A percentile compares a stretch with the other conserved stretches of the same genome.
phyloP scores from a whole-genome alignment of 2,888 invertebrate genomes.

The Spodoptera picta region DNA sequence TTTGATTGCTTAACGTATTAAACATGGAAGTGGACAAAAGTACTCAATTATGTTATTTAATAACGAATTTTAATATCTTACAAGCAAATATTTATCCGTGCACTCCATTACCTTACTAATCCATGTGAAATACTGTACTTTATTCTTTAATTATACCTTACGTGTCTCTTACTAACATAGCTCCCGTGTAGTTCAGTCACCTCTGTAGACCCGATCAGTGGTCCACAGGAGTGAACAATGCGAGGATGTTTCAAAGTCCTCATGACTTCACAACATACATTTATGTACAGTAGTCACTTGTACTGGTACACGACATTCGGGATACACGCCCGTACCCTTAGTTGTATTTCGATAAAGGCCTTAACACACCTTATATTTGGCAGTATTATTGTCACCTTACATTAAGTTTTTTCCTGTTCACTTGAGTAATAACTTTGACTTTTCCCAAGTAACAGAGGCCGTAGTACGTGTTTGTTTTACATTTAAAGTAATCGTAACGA shows the following conservation, averaged over 20 bases:
- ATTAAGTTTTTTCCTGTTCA: too few species aligned
- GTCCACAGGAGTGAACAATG: constrained; percentile 9
- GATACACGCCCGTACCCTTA: constrained; percentile 22
- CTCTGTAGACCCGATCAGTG: constrained; percentile 11
- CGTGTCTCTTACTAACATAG: constrained; percentile 3
- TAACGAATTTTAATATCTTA: background rate
- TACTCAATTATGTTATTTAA: too few species aligned
- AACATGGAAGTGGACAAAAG: too few species aligned
- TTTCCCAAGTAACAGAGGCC: too few species aligned
- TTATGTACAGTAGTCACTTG: constrained; percentile 35
- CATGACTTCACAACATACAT: constrained; percentile 6
- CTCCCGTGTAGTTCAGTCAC: background rate
- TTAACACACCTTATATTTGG: background rate
- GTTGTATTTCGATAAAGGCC: background rate
- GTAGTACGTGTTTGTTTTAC: too few species aligned
- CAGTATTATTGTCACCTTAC: too few species aligned
- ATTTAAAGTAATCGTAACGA: too few species aligned
- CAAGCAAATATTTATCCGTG: background rate
- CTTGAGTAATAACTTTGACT: too few species aligned
- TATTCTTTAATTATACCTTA: too few species aligned
- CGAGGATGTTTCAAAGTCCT: constrained; percentile 3
- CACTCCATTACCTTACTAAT: constrained; percentile 1
- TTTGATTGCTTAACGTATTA: too few species aligned
- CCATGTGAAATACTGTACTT: background rate
- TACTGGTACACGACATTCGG: constrained; percentile 31